Conservation (phyloP, 2,113 vertebrate genomes). For the Cnemophilus loriae region DNA sequence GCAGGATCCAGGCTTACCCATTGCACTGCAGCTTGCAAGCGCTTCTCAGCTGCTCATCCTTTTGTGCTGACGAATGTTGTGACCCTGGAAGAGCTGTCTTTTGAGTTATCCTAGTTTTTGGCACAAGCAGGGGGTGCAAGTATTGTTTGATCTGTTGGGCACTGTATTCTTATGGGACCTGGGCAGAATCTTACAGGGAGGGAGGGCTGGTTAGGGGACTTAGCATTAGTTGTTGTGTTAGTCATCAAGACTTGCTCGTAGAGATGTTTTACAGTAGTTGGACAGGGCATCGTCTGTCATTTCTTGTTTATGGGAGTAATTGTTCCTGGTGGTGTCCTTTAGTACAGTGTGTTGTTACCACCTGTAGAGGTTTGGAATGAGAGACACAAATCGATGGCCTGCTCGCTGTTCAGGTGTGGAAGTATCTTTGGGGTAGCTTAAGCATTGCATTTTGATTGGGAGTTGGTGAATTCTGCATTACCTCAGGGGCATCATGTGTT, state of each 20-base stretch:
- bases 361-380: background rate
- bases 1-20: background rate
- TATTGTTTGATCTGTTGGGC: background rate
- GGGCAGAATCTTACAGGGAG: background rate
- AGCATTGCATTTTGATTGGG: background rate
- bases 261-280: background rate
- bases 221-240: background rate
- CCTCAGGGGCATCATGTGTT: background rate
- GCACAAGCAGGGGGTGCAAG: background rate
- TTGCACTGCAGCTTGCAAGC: background rate
- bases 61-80: background rate
- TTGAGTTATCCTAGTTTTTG: background rate
- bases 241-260: background rate
- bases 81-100: background rate
- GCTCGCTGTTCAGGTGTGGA: background rate
- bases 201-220: background rate
- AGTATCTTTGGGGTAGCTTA: background rate
- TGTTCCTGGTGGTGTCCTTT: background rate
- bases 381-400: background rate
- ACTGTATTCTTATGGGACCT: fast-evolving
- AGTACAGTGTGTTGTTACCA: background rate
- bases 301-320: background rate
- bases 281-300: background rate
- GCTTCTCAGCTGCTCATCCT: background rate
- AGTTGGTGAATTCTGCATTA: background rate